Base-by-base conservation (phyloP, 2,113 vertebrate species). In the Cariama cristata region DNA sequence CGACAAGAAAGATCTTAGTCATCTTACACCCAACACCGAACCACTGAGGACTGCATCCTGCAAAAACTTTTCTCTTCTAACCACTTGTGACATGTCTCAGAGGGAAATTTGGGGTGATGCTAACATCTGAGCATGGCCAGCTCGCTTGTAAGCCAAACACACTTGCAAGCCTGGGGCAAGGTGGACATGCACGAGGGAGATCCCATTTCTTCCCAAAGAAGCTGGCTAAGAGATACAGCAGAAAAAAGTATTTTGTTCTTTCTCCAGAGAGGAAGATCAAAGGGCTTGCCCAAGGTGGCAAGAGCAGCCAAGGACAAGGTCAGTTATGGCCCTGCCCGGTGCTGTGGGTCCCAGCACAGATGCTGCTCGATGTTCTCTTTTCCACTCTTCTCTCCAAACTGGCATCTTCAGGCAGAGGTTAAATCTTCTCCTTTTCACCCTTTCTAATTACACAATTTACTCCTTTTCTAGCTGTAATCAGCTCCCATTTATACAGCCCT, bases 361-460 rank as follows among this genome's bases (percentile, higher is more conserved):
- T 1, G 2, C 15, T 7, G 2, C 63, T 76, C 14, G 1, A 3
- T 0, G 0, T 14, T 73, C 58, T 42, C 18, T 74, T 55, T 66
- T 77, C 47, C 17, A 6, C 30, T 44, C 22, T 75, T 49, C 42
- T 87, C 64, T 85, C 62, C 53, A 85, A 85, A 76, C 52, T 62
- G 59, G 42, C 90, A 90, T 74, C 45, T 88, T 85, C 73, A 94
- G 30, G 45, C 74, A 88, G 87, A 95, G 74, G 44, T 87, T 90
- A 60, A 95, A 38, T 64, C 49, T 49, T 63, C 66, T 47, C 26
- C 16, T 63, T 69, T 79, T 93, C 66, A 35, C 50, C 11, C 66
- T 82, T 75, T 85, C 90, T 97, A 97, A 97, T 97, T 97, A 96
- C 93, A 93, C 77, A 94, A 96, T 95, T 97, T 94, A 93, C 84